Conservation (phyloP, 1,140 invertebrate genomes). For the Sycophaga agraensis region DNA sequence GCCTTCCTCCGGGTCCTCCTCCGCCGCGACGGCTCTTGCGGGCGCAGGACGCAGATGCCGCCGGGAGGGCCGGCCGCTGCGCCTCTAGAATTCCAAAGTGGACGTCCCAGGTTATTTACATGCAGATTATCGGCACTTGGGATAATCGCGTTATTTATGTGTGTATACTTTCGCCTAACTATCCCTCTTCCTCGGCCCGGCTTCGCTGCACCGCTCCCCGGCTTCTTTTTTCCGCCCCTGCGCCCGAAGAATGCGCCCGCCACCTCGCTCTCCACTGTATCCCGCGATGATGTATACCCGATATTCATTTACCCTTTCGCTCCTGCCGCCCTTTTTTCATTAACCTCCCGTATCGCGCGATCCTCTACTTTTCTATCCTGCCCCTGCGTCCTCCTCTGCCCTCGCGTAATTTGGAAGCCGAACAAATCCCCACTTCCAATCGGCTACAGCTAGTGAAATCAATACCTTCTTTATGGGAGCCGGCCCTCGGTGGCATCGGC, state of each 20-base stretch:
- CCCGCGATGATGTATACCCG: too few species aligned
- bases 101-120: slow-evolving; percentile 34
- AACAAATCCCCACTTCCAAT: slow-evolving; percentile 1
- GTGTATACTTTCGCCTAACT: slow-evolving; percentile 7
- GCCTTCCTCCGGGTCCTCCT: slow-evolving; percentile 40
- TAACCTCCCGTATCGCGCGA: background rate
- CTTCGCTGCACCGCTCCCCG: background rate
- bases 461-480: slow-evolving; percentile 7
- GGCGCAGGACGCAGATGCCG: too few species aligned
- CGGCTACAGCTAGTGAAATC: slow-evolving; percentile 11
- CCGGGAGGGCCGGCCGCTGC: background rate
- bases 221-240: background rate
- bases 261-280: too few species aligned
- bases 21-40: too few species aligned
- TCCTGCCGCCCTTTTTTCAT: background rate
- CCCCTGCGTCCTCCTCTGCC: too few species aligned
- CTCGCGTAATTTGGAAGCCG: slow-evolving; percentile 24
- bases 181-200: background rate
- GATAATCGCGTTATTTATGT: slow-evolving; percentile 30
- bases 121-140: slow-evolving; percentile 35
- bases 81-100: too few species aligned
- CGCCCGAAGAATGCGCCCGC: too few species aligned
- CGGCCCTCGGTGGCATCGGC: background rate
- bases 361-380: too few species aligned
- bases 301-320: too few species aligned